These are phyloP conservation scores for Actenoides hombroni DNA, from an alignment of 2,113 vertebrate genomes.

Conservation along the genomic window DNA sequence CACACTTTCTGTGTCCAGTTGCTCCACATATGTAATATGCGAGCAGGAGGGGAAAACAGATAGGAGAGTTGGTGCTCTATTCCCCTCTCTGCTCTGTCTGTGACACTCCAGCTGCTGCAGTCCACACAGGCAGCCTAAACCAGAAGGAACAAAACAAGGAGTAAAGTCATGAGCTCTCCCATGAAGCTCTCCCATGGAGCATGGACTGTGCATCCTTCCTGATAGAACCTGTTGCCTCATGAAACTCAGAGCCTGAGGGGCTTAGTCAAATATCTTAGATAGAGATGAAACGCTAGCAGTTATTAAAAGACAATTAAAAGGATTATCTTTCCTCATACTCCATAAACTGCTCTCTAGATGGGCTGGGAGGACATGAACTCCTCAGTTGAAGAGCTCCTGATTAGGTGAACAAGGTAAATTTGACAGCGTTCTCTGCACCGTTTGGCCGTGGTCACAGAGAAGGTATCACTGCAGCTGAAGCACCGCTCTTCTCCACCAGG, in stretches of 20 bases:
- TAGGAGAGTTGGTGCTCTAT: background rate
- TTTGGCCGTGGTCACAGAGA: background rate
- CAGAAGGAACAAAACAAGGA: background rate
- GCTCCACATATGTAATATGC: rapidly evolving
- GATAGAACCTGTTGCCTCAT: slow-evolving; percentile 16
- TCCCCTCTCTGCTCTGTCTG: background rate
- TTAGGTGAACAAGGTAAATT: background rate
- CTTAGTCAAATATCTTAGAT: slow-evolving; percentile 17
- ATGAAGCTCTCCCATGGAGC: background rate
- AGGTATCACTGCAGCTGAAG: background rate
- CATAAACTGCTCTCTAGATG: background rate
- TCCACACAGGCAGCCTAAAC: background rate
- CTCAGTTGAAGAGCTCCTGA: background rate
- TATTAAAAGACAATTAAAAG: slow-evolving; percentile 35
- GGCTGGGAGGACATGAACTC: background rate
- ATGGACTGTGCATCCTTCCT: background rate
- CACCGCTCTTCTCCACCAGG: background rate
- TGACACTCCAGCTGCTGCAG: background rate
- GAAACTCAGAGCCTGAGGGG: background rate
- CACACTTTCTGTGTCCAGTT: background rate
- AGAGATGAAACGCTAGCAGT: background rate
- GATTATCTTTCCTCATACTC: slow-evolving; percentile 11
- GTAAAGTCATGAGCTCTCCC: background rate
- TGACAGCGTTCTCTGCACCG: background rate
- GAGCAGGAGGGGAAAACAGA: background rate